Base-by-base conservation (phyloP, 1,140 invertebrate genomes). In the Thalassaphorura encarpata region DNA sequence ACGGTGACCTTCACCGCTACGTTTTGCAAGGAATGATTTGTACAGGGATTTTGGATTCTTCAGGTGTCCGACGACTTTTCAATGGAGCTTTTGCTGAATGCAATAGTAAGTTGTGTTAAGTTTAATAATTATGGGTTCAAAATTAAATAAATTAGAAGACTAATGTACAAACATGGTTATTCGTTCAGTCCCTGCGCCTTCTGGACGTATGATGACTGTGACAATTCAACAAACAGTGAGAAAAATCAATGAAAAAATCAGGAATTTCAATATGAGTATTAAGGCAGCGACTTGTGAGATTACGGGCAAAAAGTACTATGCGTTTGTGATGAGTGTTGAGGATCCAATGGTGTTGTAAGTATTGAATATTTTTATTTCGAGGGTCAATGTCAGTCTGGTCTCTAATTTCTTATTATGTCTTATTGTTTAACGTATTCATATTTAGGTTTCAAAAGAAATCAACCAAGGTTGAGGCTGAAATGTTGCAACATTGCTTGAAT, bases 21-120 rank as follows among this genome's bases (percentile, higher is more conserved):
- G 52, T 63, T 19, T 51, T 63, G 29, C 61, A 63, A 55, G 57
- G 61, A 36, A 48, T 63, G 16, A 60, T 63, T 53, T 29, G 47
- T 11, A 45, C 49, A 15, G 61, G 61, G 1, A 47, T 53, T 29
- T 36, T 63, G 4, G 61, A 60, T 27, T 40, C 40, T 6, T 46
- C 48, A 41, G 57, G 61, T 18, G 61, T 63, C 1, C 59, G 54
- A 29, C 50, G 33, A 23, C 26, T 63, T 5, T 63, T 63, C 28
- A 42, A 21, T 15, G 57, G 43, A 16, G 54, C 57, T 23, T 54
- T 47, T 24, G 41, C 58, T 21, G 23, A 52, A 23, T 27, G 52
- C 4, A 54, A 56, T 16, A n/a, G 54, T 54, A 54, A 52, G 1
- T 21, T 18, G 27, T 41, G 5, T 42, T 13, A 6, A 41, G 16